Evolutionary conservation across 2,113 vertebrate species (phyloP), one percentile per base, ranked within the genome.

Genomic region (Hippocampus guttulatus): DNA sequence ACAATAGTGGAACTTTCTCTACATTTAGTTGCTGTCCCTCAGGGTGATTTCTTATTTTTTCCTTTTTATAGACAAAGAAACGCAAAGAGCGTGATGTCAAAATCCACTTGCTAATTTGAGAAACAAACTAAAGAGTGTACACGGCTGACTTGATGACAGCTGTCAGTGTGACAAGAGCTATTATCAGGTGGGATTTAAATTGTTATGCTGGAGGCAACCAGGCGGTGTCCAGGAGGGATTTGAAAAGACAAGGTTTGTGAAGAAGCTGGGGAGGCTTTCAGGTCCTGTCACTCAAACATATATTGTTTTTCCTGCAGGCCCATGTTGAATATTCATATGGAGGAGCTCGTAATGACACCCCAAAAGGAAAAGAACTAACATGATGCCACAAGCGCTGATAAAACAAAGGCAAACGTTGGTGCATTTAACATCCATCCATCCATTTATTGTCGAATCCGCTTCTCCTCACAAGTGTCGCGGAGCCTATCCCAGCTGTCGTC

Each of bases 131-230:
- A 85, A 88, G 68, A 63, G 84, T 79, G 83, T 91, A 84, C 85
- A 89, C 76, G 71, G 79, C 62, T 78, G 72, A 87, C 67, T 85
- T 73, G 54, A 89, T 84, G 89, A 87, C 82, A 89, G 90, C 85
- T 91, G 87, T 90, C 88, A 85, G 71, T 54, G 87, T 81, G 73
- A 75, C 85, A 80, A 79, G 83, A 85, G 77, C 76, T 80, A 89
- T 87, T 89, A 92, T 89, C 87, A 82, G 67, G 88, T 89, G 90
- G 88, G 85, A 92, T 89, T 88, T 82, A 79, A 89, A 88, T 92
- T 89, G 83, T 91, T 90, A 84, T 87, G 86, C 87, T 70, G 66
- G 67, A 89, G 80, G 88, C 82, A 89, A n/a, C 74, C 86, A 91
- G 89, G 88, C 86, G 85, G 89, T 81, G 83, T 91, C 84, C 77